Evolutionary conservation across 1,140 invertebrate species (phyloP).

Genomic region (Zaprionus vittiger): DNA sequence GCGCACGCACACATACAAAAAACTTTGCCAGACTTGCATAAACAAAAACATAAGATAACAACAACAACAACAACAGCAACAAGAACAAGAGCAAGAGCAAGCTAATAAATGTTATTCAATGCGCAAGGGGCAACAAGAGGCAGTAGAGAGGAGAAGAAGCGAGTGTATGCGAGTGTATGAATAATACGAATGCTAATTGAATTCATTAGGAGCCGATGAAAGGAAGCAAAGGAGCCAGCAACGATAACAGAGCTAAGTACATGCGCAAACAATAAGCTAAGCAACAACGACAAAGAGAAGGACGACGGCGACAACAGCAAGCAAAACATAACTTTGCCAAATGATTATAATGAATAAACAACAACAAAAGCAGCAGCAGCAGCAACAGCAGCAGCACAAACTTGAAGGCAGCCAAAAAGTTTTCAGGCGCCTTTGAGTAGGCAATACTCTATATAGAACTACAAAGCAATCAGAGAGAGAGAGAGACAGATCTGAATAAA

Average conservation of each 20-base stretch:
- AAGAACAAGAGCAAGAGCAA: conserved; percentile 27
- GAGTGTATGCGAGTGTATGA: conserved; percentile 80
- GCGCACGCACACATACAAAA: conserved; percentile 45
- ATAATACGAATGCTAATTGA: conserved; percentile 81
- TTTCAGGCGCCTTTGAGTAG: conserved; percentile 26
- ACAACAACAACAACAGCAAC: background rate
- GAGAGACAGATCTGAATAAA: conserved; percentile 8
- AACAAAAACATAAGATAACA: conserved; percentile 42
- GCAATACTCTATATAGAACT: conserved; percentile 35
- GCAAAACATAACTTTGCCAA: conserved; percentile 48
- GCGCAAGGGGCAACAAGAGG: conserved; percentile 21
- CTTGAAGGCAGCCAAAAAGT: conserved; percentile 38
- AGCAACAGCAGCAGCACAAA: background rate
- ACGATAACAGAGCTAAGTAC: conserved; percentile 44
- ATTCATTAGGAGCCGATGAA: conserved; percentile 62
- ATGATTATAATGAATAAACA: conserved; percentile 62
- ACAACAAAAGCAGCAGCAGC: conserved; percentile 22
- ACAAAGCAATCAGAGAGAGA: conserved; percentile 18
- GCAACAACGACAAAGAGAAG: conserved; percentile 10
- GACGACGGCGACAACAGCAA: conserved; percentile 27
- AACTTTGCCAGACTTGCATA: conserved; percentile 41
- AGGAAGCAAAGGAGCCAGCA: conserved; percentile 16
- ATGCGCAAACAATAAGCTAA: conserved; percentile 47
- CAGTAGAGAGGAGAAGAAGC: conserved; percentile 54
- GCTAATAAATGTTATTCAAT: conserved; percentile 79